These are phyloP conservation scores for Trichosurus vulpecula DNA, from an alignment of 2,797 vertebrate genomes.

Conservation along the genomic window DNA sequence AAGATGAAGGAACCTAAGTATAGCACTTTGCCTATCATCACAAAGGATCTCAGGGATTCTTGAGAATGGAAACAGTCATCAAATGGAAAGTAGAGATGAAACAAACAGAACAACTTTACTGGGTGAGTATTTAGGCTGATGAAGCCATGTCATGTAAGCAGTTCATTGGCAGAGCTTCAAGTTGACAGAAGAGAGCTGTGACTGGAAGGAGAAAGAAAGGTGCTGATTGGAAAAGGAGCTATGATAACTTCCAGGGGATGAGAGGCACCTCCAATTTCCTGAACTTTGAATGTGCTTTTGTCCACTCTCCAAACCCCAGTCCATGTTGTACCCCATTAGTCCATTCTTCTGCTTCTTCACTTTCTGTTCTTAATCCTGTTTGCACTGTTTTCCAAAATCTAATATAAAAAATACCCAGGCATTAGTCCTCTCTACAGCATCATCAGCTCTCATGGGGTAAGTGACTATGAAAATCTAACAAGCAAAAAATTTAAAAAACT, in stretches of 20 bases:
- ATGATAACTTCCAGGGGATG: neutral
- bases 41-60: neutral
- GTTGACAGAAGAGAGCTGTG: neutral
- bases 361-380: neutral
- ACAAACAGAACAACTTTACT: neutral
- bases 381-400: constrained; percentile 12
- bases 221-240: neutral
- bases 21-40: neutral
- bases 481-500: constrained; percentile 30
- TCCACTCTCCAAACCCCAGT: neutral
- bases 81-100: neutral
- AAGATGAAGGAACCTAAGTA: neutral
- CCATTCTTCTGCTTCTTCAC: neutral
- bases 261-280: neutral
- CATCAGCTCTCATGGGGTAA: neutral
- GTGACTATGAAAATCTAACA: neutral
- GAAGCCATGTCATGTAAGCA: neutral
- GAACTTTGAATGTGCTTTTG: neutral
- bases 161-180: neutral
- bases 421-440: neutral
- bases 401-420: constrained; percentile 26
- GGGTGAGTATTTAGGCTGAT: neutral
- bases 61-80: neutral
- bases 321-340: neutral
- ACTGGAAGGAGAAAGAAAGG: neutral